Conservation (phyloP, 2,797 vertebrate species). For the Alauda arvensis region DNA sequence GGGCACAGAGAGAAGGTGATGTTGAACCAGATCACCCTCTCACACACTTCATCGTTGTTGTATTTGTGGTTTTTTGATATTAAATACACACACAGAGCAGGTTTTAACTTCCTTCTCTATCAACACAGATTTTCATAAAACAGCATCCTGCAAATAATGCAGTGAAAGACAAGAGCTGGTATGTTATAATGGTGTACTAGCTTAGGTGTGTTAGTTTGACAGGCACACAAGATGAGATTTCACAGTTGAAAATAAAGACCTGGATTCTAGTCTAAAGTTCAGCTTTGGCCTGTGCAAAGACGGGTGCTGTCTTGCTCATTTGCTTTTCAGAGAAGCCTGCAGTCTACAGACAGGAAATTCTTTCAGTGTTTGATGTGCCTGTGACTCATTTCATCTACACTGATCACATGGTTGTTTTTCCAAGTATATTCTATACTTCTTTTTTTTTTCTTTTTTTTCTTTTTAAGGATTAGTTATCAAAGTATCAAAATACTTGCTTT, state of each 20-base stretch:
- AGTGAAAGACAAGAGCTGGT: not conserved
- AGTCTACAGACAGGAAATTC: slow-evolving; percentile 76
- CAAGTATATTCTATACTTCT: not conserved
- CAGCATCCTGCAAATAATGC: not conserved
- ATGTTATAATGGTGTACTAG: not conserved
- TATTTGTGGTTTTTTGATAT: not conserved
- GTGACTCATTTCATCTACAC: slow-evolving; percentile 72
- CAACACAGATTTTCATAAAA: not conserved
- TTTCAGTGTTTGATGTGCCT: slow-evolving; percentile 65
- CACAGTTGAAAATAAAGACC: not conserved
- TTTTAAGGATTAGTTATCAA: not conserved
- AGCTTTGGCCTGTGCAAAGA: slow-evolving; percentile 6
- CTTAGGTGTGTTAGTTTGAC: not conserved
- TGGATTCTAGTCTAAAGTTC: not conserved
- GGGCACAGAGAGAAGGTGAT: not conserved
- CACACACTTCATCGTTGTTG: not conserved
- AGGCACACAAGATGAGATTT: not conserved
- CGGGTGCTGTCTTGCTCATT: slow-evolving; percentile 26
- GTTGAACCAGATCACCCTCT: not conserved
- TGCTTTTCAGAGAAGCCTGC: slow-evolving; percentile 45
- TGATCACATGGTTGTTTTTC: slow-evolving; percentile 45
- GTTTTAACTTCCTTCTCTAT: not conserved
- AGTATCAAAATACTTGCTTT: not conserved
- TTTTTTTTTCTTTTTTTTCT: not conserved
- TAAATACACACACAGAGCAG: not conserved